Evolutionary conservation across 2,113 vertebrate genomes (phyloP).

Genomic region (Crocuta crocuta): DNA sequence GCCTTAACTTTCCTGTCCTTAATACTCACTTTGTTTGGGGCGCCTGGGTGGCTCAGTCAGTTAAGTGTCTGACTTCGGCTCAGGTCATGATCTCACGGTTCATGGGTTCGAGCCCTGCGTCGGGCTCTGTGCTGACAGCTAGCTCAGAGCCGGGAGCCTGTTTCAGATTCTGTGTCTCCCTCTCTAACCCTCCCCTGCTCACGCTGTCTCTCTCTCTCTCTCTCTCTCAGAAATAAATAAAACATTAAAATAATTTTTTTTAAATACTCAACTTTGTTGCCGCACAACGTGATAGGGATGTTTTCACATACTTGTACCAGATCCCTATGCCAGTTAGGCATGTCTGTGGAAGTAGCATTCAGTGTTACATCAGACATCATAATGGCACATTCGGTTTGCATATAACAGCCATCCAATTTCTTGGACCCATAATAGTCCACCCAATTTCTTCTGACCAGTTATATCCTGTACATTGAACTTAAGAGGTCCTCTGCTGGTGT

Average conservation of each 20-base stretch:
- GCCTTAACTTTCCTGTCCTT: background rate
- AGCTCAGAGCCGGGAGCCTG: too few relatives aligned
- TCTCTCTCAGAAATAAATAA: too few relatives aligned
- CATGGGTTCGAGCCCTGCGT: too few relatives aligned
- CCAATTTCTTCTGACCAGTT: background rate
- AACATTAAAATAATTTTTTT: too few relatives aligned
- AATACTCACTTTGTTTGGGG: background rate
- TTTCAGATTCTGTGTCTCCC: too few relatives aligned
- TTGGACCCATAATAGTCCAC: background rate
- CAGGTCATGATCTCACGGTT: too few relatives aligned
- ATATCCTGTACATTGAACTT: background rate
- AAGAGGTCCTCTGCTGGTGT: background rate
- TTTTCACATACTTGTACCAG: background rate
- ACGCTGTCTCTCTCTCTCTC: too few relatives aligned
- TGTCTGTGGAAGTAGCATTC: background rate
- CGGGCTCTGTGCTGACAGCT: too few relatives aligned
- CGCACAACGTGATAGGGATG: background rate
- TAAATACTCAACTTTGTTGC: background rate
- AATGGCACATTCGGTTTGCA: background rate
- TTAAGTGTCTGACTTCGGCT: too few relatives aligned
- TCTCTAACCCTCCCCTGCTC: too few relatives aligned
- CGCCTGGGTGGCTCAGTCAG: too few relatives aligned
- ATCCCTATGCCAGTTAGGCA: background rate
- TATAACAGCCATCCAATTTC: background rate
- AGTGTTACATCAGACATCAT: background rate